These are phyloP conservation scores for Drosophila basisetae DNA, from an alignment of 2,888 invertebrate species.

Conservation along the genomic window DNA sequence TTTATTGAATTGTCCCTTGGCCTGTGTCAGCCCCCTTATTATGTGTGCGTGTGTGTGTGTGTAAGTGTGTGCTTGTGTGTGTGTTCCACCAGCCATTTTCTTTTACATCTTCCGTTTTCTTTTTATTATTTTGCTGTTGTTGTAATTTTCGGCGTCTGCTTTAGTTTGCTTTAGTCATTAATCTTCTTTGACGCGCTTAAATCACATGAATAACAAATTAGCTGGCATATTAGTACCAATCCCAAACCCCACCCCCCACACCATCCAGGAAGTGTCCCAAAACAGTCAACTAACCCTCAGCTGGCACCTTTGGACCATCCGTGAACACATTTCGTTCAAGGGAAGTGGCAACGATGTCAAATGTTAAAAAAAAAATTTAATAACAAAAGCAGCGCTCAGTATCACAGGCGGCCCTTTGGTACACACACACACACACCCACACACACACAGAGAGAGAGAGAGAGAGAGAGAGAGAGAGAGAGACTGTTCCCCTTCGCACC, in stretches of 20 bases:
- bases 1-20: constrained; percentile 56
- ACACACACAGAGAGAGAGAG: background rate
- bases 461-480: background rate
- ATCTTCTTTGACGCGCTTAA: constrained; percentile 83
- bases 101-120: constrained; percentile 22
- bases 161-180: constrained; percentile 76
- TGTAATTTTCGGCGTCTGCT: constrained; percentile 39
- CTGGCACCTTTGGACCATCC: constrained; percentile 2
- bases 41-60: constrained; percentile 7
- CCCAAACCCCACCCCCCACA: background rate
- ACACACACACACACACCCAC: background rate
- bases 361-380: constrained; percentile 31
- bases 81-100: constrained; percentile 35
- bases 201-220: constrained; percentile 84
- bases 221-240: constrained; percentile 74
- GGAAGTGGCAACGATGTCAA: constrained; percentile 43
- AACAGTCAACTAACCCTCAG: constrained; percentile 17
- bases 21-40: constrained; percentile 16
- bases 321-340: background rate
- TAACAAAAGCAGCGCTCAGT: constrained; percentile 42
- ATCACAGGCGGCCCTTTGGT: constrained; percentile 21
- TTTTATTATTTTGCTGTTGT: constrained; percentile 2
- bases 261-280: constrained; percentile 31
- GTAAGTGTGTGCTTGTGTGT: constrained; percentile 7
- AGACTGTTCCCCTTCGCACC: background rate